Evolutionary conservation across 2,888 invertebrate species (phyloP).

Genomic region (Caenorhabditis virilis): DNA sequence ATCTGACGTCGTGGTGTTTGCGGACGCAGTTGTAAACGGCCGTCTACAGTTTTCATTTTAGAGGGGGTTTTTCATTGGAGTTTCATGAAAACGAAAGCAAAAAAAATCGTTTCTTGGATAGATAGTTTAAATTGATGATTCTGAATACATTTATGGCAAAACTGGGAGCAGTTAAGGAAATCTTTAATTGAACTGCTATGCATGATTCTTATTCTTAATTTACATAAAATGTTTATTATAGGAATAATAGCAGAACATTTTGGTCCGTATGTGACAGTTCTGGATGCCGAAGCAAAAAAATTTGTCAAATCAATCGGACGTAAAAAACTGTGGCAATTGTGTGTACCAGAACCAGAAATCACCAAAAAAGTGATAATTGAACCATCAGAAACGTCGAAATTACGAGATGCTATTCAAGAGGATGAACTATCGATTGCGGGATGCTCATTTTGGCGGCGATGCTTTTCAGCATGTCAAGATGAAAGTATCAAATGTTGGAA

Average conservation of each 20-base stretch:
- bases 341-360: slow-evolving; percentile 3
- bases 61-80: not conserved
- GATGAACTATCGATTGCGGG: slow-evolving; percentile 29
- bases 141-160: too few species aligned
- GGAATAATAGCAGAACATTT: slow-evolving; percentile 10
- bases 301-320: slow-evolving; percentile 14
- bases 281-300: slow-evolving; percentile 11
- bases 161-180: too few species aligned
- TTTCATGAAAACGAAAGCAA: not conserved
- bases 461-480: slow-evolving; percentile 32
- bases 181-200: too few species aligned
- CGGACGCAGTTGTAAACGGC: too few species aligned
- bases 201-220: too few species aligned
- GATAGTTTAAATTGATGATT: too few species aligned
- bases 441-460: slow-evolving; percentile 31
- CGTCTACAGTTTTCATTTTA: too few species aligned
- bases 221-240: too few species aligned
- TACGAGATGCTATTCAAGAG: slow-evolving; percentile 14
- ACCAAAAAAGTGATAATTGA: not conserved
- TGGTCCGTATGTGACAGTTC: slow-evolving; percentile 30
- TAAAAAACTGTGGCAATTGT: slow-evolving; percentile 15
- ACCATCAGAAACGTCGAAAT: not conserved
- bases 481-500: slow-evolving; percentile 18
- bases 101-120: not conserved
- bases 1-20: too few species aligned